phyloP scores from a whole-genome alignment of 2,888 invertebrate species.

The Alitta virens region DNA sequence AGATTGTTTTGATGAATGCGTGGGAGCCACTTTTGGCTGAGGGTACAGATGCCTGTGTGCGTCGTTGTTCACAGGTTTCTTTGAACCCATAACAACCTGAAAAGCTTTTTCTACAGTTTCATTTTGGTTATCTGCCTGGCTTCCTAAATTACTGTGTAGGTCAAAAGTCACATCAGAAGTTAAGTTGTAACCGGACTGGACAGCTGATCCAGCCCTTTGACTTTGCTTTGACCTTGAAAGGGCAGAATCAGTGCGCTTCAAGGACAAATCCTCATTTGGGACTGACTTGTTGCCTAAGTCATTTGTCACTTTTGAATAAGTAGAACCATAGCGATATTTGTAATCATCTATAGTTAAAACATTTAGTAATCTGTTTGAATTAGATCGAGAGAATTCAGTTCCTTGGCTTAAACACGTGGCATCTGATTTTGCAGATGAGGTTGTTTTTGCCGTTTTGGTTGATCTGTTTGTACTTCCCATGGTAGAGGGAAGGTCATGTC shows the following conservation, averaged over 20 bases:
- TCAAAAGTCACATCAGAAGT: no score
- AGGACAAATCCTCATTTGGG: no score
- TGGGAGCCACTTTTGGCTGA: neutral
- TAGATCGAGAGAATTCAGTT: neutral
- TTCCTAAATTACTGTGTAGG: no score
- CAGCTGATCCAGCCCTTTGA: no score
- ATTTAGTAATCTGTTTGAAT: slow-evolving; percentile 11
- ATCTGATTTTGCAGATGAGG: no score
- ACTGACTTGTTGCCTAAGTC: no score
- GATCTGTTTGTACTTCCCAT: no score
- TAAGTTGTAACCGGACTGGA: no score
- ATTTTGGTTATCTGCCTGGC: neutral
- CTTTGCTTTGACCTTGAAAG: no score
- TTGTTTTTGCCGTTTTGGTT: no score
- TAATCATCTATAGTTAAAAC: slow-evolving; percentile 13
- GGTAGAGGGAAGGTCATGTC: no score
- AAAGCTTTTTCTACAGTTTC: slow-evolving; percentile 1
- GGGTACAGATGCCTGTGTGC: slow-evolving; percentile 4
- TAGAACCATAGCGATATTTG: slow-evolving; percentile 1
- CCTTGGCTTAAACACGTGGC: neutral
- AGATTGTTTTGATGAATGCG: neutral
- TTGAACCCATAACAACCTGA: neutral
- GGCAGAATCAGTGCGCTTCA: no score
- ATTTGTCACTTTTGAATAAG: neutral
- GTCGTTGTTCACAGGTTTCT: slow-evolving; percentile 4